phyloP scores from a whole-genome alignment of 1,140 invertebrate species.

The Trachymyrmex septentrionalis region DNA sequence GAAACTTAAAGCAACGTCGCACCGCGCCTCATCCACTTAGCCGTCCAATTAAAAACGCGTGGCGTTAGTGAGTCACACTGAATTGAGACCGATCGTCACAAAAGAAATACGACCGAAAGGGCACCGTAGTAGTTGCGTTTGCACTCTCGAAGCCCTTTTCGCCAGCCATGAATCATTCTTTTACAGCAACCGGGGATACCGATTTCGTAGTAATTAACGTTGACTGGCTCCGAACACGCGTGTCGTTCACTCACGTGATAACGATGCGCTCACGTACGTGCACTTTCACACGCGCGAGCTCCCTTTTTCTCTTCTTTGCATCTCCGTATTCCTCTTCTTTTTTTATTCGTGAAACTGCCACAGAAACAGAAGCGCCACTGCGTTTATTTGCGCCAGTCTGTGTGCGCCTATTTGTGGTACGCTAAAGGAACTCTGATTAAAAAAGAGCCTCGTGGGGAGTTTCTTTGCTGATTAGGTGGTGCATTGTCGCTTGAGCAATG shows the following conservation, averaged over 20 bases:
- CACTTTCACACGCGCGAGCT: not conserved
- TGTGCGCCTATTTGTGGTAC: slow-evolving; percentile 29
- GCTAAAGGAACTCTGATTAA: slow-evolving; percentile 56
- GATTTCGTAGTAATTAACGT: slow-evolving; percentile 71
- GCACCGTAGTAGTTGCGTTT: slow-evolving; percentile 18
- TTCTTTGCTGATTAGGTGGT: slow-evolving; percentile 63
- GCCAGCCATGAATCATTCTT: slow-evolving; percentile 69
- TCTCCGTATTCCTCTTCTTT: slow-evolving; percentile 17
- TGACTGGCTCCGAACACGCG: slow-evolving; percentile 65
- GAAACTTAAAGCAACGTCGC: not conserved
- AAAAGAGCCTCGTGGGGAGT: slow-evolving; percentile 38
- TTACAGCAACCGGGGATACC: slow-evolving; percentile 42
- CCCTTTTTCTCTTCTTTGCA: not conserved
- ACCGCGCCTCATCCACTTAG: not conserved
- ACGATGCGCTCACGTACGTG: not conserved
- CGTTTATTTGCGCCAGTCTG: slow-evolving; percentile 41
- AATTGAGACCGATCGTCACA: slow-evolving; percentile 24
- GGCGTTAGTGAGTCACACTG: slow-evolving; percentile 41
- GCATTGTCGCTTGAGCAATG: slow-evolving; percentile 32
- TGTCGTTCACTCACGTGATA: slow-evolving; percentile 62
- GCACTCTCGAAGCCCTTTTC: slow-evolving; percentile 58
- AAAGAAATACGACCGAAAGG: slow-evolving; percentile 63
- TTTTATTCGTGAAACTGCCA: slow-evolving; percentile 19
- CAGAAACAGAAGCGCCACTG: slow-evolving; percentile 40
- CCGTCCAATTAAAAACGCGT: slow-evolving; percentile 45